A percentile compares a stretch with the other conserved stretches of the same genome.
Conservation (phyloP, 2,888 invertebrate genomes). For the Drosophila longiperda region DNA sequence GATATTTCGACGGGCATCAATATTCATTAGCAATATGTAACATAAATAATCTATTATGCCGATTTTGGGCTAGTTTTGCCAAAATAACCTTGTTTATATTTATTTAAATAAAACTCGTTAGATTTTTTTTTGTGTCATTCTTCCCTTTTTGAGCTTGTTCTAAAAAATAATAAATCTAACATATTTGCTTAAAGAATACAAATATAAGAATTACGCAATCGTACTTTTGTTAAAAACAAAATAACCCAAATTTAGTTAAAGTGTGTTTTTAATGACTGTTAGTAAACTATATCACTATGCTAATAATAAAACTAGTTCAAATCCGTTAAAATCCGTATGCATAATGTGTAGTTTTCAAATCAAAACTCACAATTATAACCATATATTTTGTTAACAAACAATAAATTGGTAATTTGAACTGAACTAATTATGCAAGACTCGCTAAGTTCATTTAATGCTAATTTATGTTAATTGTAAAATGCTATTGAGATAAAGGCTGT, state of each 20-base stretch:
- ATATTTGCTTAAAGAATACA: background rate
- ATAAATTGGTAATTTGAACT: constrained; percentile 1
- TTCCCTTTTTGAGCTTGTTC: background rate
- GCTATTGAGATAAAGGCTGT: background rate
- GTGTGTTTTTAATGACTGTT: background rate
- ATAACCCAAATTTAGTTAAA: background rate
- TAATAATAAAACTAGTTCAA: constrained; percentile 3
- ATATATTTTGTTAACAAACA: background rate
- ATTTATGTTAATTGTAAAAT: background rate
- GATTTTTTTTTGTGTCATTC: background rate
- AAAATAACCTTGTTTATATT: background rate
- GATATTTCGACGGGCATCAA: background rate
- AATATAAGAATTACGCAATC: background rate
- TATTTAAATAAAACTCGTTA: background rate
- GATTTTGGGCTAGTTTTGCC: background rate
- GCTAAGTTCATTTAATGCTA: constrained; percentile 1
- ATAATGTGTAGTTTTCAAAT: background rate
- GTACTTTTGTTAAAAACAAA: background rate
- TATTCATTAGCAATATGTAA: constrained; percentile 11
- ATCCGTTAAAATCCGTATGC: background rate
- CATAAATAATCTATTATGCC: background rate
- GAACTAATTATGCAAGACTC: background rate
- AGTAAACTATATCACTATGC: background rate
- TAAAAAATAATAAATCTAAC: background rate
- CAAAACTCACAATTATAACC: background rate